Percentiles rank a stretch among this genome's conserved stretches.
phyloP scores from a whole-genome alignment of 2,888 invertebrate species.

The Ganaspis brasiliensis region DNA sequence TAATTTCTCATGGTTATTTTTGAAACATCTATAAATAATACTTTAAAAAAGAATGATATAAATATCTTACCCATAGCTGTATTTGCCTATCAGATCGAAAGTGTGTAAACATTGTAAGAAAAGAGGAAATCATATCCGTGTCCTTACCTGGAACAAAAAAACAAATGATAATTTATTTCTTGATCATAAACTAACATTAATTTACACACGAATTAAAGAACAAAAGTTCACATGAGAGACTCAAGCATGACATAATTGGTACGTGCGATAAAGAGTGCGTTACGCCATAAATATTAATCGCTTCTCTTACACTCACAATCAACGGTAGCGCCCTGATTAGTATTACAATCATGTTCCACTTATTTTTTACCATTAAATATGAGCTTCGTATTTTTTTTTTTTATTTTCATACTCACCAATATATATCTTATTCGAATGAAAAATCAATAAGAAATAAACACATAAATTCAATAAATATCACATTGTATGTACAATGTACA shows the following conservation, averaged over 20 bases:
- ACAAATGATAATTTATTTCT: constrained; percentile 50
- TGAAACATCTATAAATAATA: too few species aligned
- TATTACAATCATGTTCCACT: constrained; percentile 53
- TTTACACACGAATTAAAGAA: constrained; percentile 26
- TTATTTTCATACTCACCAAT: background rate
- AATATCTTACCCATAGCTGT: background rate
- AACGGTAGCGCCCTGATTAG: constrained; percentile 53
- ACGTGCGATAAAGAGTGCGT: constrained; percentile 60
- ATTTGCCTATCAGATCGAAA: background rate
- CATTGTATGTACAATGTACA: too few species aligned
- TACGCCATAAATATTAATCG: constrained; percentile 70
- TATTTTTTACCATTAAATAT: constrained; percentile 49
- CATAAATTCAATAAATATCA: too few species aligned
- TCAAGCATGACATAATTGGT: constrained; percentile 54
- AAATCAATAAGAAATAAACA: too few species aligned
- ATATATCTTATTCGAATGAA: too few species aligned
- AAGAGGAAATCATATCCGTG: constrained; percentile 50
- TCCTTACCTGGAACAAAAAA: constrained; percentile 74
- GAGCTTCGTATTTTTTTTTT: constrained; percentile 44
- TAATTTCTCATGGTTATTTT: too few species aligned
- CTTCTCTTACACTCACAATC: constrained; percentile 49
- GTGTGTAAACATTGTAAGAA: background rate
- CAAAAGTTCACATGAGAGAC: constrained; percentile 46
- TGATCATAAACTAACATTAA: constrained; percentile 37
- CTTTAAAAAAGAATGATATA: too few species aligned